Evolutionary conservation across 2,797 vertebrate species (phyloP).

Genomic region (Micropoecilia bifurca): DNA sequence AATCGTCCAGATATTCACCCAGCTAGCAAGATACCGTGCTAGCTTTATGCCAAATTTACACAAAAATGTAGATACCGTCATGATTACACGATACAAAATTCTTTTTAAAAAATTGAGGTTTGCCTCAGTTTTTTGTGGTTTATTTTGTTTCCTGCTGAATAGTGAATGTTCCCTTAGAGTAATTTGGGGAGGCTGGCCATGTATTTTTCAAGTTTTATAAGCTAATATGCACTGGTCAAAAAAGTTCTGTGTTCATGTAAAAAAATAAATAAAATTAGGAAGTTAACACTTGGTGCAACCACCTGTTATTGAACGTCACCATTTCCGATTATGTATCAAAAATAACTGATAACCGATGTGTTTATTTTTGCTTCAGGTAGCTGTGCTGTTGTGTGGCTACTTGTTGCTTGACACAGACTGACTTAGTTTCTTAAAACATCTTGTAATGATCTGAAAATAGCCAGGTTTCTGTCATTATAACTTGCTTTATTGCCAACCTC

Average conservation of each 20-base stretch:
- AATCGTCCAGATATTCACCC: neutral
- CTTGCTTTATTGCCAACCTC: conserved; percentile 32
- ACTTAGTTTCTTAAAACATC: neutral
- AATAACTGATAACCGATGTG: neutral
- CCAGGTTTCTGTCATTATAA: conserved; percentile 5
- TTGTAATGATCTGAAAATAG: conserved; percentile 12
- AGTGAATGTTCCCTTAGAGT: neutral
- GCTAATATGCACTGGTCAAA: neutral
- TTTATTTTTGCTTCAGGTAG: neutral
- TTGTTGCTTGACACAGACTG: neutral
- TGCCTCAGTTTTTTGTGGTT: no score
- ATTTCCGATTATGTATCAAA: neutral
- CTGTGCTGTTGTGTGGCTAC: neutral
- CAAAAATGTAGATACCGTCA: neutral
- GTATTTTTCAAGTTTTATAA: neutral
- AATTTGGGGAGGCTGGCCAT: neutral
- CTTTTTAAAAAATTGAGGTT: neutral
- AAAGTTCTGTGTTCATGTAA: neutral
- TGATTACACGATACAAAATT: neutral
- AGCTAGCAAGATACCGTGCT: neutral
- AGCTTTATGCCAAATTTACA: neutral
- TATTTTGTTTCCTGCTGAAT: no score
- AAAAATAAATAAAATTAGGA: neutral
- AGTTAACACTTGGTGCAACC: neutral
- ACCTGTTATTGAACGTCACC: neutral